Conservation (phyloP, 2,888 invertebrate genomes). For the Eilema griseolum region DNA sequence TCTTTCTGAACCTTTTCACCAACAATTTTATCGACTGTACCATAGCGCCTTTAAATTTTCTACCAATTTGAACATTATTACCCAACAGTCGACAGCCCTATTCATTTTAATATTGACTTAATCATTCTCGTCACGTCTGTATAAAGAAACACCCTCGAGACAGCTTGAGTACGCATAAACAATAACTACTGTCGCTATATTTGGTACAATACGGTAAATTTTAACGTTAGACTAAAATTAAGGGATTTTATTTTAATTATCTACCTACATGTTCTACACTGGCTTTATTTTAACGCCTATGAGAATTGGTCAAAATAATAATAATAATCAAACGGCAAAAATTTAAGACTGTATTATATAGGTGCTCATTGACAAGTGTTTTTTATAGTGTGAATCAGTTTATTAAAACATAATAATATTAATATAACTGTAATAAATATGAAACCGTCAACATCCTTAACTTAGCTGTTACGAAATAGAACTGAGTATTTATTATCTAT, state of each 20-base stretch:
- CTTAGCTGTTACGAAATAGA: too few species aligned
- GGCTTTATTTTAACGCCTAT: neutral
- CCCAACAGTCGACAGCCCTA: neutral
- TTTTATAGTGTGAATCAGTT: too few species aligned
- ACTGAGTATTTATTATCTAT: too few species aligned
- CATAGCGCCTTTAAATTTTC: neutral
- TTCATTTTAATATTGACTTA: neutral
- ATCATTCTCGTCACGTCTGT: neutral
- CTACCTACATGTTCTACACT: neutral
- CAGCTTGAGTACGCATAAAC: constrained; percentile 27
- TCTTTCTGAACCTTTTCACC: neutral
- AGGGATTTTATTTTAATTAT: constrained; percentile 18
- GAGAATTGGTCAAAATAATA: too few species aligned
- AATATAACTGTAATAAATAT: too few species aligned
- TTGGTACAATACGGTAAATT: constrained; percentile 23
- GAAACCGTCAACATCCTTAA: too few species aligned
- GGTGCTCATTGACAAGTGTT: too few species aligned
- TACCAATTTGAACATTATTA: neutral
- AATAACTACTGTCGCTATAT: constrained; percentile 21
- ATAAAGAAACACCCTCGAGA: constrained; percentile 21
- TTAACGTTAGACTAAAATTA: constrained; percentile 9
- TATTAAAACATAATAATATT: too few species aligned
- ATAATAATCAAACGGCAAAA: too few species aligned
- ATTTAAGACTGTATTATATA: too few species aligned
- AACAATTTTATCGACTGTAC: neutral